Evolutionary conservation across 2,888 invertebrate species (phyloP), one percentile per base, ranked within the genome.

Genomic region (Epsilonema sp.): DNA sequence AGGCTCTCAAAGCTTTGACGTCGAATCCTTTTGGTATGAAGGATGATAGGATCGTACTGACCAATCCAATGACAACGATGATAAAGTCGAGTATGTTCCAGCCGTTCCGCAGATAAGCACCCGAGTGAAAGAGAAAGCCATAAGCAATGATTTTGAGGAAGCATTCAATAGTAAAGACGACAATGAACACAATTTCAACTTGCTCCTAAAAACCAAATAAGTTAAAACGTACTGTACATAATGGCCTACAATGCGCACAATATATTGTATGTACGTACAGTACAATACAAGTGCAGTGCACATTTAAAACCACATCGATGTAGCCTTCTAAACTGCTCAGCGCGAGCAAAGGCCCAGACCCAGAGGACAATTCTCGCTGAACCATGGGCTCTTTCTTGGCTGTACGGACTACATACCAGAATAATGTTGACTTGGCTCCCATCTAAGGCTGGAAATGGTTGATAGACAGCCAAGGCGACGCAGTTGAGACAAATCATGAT

Each of bases 121-220:
- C 92, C 54, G 78, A 76, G 73, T 99, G 97, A 75, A 87, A 80
- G 63, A 87, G 76, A 73, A 97, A 92, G 56, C 97, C 97, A 71
- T 89, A 87, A 52, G 97, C 97, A 60, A 97, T 80, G 63, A 94
- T 92, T 76, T 97, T 97, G 85, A 99, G 87, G 63, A 92, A 77
- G 72, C 90, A 92, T 74, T 99, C 97, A 54, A 83, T 78, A 51
- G 94, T 94, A 76, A 99, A 97, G 73, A 99, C 90, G 61, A 94
- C 89, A 71, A 97, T 76, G 76, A 97, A 99, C 67, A 94, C 76
- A 73, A 86, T 85, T 74, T 97, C 97, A 66, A 97, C 81, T 73
- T 85, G 83, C 76, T 99, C 97, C 92, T 94, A 76, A 2, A 48
- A 26, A n/a, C n/a, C n/a, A n/a, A n/a, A n/a, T n/a, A n/a, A n/a